Conservation (phyloP, 2,113 vertebrate genomes). For the Thoracochromis brauschi region DNA sequence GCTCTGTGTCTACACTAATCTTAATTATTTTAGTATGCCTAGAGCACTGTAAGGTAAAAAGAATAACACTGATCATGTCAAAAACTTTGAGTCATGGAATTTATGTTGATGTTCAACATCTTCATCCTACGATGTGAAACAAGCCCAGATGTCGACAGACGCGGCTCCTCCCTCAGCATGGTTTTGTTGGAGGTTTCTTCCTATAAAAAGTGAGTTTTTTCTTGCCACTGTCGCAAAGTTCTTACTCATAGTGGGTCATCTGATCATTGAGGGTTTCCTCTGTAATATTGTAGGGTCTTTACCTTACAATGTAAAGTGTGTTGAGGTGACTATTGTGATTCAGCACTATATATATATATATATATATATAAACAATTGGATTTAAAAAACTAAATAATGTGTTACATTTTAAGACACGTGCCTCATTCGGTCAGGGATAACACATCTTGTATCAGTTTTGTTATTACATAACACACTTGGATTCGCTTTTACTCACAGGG, state of each 20-base stretch:
- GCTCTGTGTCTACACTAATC: neutral
- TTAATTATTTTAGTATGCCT: neutral
- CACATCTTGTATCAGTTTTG: neutral
- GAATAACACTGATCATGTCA: neutral
- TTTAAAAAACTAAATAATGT: neutral
- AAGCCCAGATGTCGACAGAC: neutral
- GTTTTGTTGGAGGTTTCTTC: neutral
- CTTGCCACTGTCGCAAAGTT: neutral
- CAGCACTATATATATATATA: neutral
- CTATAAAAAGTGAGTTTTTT: neutral
- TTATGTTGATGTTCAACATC: neutral
- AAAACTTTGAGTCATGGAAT: neutral
- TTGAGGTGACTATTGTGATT: neutral
- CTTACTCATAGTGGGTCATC: rapidly evolving
- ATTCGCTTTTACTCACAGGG: neutral
- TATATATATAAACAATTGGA: rapidly evolving
- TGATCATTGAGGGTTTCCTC: neutral
- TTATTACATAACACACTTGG: neutral
- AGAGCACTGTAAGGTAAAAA: neutral
- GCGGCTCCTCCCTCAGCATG: neutral
- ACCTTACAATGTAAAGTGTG: rapidly evolving
- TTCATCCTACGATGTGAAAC: neutral
- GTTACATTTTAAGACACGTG: rapidly evolving
- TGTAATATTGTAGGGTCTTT: neutral
- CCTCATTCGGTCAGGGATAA: rapidly evolving